Evolutionary conservation across 23 tunicate species (phyloP), one percentile per base, ranked within the genome.

Genomic region (Trididemnum clinides): DNA sequence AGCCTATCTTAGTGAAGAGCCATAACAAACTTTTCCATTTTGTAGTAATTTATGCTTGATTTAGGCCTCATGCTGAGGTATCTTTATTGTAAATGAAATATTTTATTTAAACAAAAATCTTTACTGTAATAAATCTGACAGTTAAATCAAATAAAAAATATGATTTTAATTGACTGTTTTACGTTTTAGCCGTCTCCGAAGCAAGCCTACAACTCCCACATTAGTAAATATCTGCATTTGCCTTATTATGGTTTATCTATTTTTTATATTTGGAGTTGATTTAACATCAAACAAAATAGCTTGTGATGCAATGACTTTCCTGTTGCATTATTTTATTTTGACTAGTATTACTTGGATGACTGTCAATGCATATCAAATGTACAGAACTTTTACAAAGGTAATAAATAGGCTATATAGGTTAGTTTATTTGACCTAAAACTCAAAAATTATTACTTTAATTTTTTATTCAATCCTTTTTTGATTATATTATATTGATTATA

Each of bases 271-370:
- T 65, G 94, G 94, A 78, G 62, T 84, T 20, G 51, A 36, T 12
- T 10, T n/a, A 31, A 77, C 82, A 10, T 54, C 30, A 33, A 35
- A 76, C 33, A 77, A 65, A 32, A 64, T 20, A 25, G 72, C 0
- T 4, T 89, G 94, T 34, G 59, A 85, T 34, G 78, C 82, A 30
- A 49, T 78, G 34, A 75, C 88, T 23, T 64, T 65, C 20, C 26
- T 89, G 4, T n/a, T 89, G 84, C 94, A 89, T 31, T 89, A 77
- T 64, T 77, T 84, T 31, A 75, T 38, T 28, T 38, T 89, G 50
- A 78, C 94, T 18, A 63, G 64, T 7, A 77, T 88, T 80, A 74
- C 57, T 49, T 89, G 94, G 94, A 77, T 69, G 85, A 44, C 78
- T 33, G 94, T 85, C 2, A 85, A 89, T 64, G 72, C 94, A 3